Evolutionary conservation across 2,888 invertebrate genomes (phyloP).

Genomic region (Dynastes hyllus): DNA sequence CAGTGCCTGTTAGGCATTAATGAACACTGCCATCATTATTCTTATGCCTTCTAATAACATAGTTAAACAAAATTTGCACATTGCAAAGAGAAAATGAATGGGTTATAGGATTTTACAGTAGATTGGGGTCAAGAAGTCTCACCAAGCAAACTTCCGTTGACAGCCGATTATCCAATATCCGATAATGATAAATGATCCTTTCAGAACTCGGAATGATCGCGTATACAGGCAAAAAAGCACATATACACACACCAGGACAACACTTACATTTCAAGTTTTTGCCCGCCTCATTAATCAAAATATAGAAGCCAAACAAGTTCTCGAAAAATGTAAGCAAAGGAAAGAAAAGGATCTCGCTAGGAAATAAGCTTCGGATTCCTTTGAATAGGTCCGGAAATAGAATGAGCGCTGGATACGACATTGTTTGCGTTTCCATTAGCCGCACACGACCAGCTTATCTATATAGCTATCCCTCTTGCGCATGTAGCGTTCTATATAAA

Average conservation of each 20-base stretch:
- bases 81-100: not conserved
- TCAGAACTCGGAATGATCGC: constrained; percentile 21
- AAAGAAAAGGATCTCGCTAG: constrained; percentile 39
- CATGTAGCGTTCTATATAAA: not conserved
- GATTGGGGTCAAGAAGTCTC: constrained; percentile 40
- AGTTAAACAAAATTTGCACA: not conserved
- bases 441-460: constrained; percentile 51
- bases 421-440: constrained; percentile 59
- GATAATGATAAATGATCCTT: constrained; percentile 42
- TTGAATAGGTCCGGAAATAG: constrained; percentile 58
- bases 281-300: constrained; percentile 46
- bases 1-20: not conserved
- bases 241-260: not conserved
- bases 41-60: not conserved
- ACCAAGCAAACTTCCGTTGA: constrained; percentile 26
- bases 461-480: constrained; percentile 36
- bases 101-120: constrained; percentile 31
- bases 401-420: constrained; percentile 57
- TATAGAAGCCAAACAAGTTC: constrained; percentile 30
- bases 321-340: constrained; percentile 27
- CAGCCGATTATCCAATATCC: constrained; percentile 41
- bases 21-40: not conserved
- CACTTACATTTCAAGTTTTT: constrained; percentile 2
- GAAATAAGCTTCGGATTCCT: constrained; percentile 56
- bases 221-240: not conserved